Percentiles rank a stretch among this genome's conserved stretches.
These are phyloP conservation scores for Turritopsis dohrnii DNA, from an alignment of 30 jellyfish, hydroid and myxozoan species.

Conservation along the genomic window DNA sequence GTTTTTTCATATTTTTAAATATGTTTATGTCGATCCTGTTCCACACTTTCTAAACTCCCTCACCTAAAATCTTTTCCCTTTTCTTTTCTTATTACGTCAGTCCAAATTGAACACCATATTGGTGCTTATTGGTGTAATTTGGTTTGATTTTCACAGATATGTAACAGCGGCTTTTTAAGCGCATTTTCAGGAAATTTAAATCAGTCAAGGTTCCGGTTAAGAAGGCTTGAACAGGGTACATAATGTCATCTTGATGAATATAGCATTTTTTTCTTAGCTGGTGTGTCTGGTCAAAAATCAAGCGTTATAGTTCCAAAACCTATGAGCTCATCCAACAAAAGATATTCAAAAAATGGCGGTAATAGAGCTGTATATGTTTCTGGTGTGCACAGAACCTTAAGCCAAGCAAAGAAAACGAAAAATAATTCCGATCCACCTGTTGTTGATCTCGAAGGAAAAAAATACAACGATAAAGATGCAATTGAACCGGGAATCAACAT, in stretches of 20 bases:
- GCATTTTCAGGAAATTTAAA: no score
- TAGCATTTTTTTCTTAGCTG: neutral
- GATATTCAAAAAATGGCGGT: neutral
- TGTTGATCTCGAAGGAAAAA: slow-evolving; percentile 26
- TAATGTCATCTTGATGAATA: no score
- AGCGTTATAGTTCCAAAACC: slow-evolving; percentile 10
- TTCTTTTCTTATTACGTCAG: no score
- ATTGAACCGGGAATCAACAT: slow-evolving; percentile 39
- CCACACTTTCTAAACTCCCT: neutral
- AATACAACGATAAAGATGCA: slow-evolving; percentile 26
- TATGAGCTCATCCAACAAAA: neutral
- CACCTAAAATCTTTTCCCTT: no score
- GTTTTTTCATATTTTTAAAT: neutral
- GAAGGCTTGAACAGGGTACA: no score
- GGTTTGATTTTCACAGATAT: no score
- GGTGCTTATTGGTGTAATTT: no score
- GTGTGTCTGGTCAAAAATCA: neutral
- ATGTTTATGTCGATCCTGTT: neutral
- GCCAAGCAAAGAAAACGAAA: neutral
- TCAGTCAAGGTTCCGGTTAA: no score
- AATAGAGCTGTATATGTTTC: neutral
- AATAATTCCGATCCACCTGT: slow-evolving; percentile 1
- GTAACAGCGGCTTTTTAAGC: no score
- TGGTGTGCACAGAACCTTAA: slow-evolving; percentile 18
- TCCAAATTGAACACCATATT: no score